Percentiles rank a stretch among this genome's conserved stretches.
These are phyloP conservation scores for Mus musculus DNA, from an alignment of 2,113 vertebrate species.

Conservation along the genomic window GRCm39 chr3:101496501-101497000, in stretches of 20 bases:
- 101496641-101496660: not conserved
- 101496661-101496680: not conserved
- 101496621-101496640: not conserved
- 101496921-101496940: not conserved
- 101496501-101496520: too few relatives aligned
- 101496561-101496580: not conserved
- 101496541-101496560: not conserved
- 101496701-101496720: not conserved
- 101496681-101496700: not conserved
- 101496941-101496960: not conserved
- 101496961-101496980: not conserved
- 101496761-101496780: not conserved
- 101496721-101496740: not conserved
- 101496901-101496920: not conserved
- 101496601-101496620: not conserved
- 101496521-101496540: not conserved
- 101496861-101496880: not conserved
- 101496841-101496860: not conserved
- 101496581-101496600: not conserved
- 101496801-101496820: not conserved
- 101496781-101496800: not conserved
- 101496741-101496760: not conserved
- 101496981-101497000: not conserved
- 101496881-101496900: not conserved
- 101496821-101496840: not conserved